Evolutionary conservation across 2,113 vertebrate genomes (phyloP).

Genomic region (Crotalus tigris): DNA sequence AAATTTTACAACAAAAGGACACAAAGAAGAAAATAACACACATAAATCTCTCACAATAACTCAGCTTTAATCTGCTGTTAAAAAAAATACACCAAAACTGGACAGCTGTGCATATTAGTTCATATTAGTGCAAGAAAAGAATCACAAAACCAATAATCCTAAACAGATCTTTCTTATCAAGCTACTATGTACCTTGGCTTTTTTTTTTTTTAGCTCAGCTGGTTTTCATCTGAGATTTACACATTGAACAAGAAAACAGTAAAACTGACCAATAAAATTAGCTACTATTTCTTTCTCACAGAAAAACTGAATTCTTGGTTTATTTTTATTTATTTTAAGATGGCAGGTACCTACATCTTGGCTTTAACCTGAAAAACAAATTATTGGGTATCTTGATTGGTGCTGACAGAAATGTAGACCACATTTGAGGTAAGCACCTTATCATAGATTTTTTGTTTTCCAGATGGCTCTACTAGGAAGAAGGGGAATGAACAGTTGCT

Average conservation of each 20-base stretch:
- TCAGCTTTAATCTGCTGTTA: slow-evolving; percentile 3
- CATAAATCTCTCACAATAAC: background rate
- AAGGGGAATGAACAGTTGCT: background rate
- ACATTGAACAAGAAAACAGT: background rate
- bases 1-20: background rate
- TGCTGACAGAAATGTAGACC: background rate
- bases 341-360: background rate
- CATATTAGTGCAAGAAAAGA: background rate
- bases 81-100: background rate
- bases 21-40: background rate
- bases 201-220: background rate
- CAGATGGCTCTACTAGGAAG: background rate
- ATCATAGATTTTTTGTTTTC: background rate
- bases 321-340: background rate
- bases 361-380: background rate
- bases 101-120: background rate
- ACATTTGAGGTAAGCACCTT: background rate
- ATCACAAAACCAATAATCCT: background rate
- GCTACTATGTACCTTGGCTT: background rate
- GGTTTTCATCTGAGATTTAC: background rate
- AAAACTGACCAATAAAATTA: background rate
- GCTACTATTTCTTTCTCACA: background rate
- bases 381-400: background rate
- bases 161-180: background rate
- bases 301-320: background rate